Percentiles rank a stretch among this genome's conserved stretches.
These are phyloP conservation scores for Microdon myrmicae DNA, from an alignment of 2,888 invertebrate species.

Conservation along the genomic window DNA sequence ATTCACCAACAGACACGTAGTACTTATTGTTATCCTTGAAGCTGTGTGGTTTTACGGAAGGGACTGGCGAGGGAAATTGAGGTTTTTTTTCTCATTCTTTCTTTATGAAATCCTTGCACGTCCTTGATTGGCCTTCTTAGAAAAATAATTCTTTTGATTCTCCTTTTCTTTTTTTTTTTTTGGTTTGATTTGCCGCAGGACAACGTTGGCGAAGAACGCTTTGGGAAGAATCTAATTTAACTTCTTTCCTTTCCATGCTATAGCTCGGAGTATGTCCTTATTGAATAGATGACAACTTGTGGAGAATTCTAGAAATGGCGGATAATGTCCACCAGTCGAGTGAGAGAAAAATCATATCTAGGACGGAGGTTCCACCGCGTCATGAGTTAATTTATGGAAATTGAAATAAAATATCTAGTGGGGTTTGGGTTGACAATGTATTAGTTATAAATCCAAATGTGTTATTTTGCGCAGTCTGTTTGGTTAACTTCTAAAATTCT, in stretches of 20 bases:
- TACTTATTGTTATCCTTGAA: conserved; percentile 29
- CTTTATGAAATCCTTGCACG: conserved; percentile 54
- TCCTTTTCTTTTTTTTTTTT: conserved; percentile 55
- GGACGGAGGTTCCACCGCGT: no score
- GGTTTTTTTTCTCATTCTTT: conserved; percentile 14
- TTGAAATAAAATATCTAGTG: no score
- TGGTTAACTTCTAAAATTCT: no score
- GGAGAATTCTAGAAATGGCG: no score
- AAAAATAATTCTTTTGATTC: conserved; percentile 43
- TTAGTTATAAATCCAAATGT: no score
- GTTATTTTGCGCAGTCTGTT: no score
- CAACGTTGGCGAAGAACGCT: conserved; percentile 6
- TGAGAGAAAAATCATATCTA: no score
- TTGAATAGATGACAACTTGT: conserved; percentile 54
- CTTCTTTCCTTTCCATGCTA: conserved; percentile 54
- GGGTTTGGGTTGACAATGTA: no score
- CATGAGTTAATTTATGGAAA: no score
- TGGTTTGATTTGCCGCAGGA: conserved; percentile 19
- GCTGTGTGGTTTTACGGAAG: conserved; percentile 44
- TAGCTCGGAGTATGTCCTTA: conserved; percentile 47
- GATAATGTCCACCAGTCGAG: no score
- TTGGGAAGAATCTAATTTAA: conserved; percentile 45
- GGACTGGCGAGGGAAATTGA: conserved; percentile 31
- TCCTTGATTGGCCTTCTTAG: conserved; percentile 62
- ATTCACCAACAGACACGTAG: conserved; percentile 48